Evolutionary conservation across 1,140 invertebrate species (phyloP).

Genomic region (Akabosia matsudoensis): DNA sequence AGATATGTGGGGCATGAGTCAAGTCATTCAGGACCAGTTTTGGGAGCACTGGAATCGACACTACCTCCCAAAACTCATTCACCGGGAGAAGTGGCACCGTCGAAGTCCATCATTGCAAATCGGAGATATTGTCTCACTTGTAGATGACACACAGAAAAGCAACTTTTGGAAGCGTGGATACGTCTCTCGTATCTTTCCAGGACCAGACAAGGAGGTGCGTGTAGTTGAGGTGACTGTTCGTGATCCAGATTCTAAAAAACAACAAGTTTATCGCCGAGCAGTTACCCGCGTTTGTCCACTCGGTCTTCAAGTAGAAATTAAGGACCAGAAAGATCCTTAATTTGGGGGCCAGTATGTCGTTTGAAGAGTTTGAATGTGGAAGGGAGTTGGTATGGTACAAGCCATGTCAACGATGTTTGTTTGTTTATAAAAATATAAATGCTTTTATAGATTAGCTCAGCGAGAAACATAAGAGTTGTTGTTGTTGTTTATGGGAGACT

Average conservation of each 20-base stretch:
- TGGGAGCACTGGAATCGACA: conserved; percentile 29
- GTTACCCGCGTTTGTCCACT: not conserved
- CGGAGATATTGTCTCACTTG: conserved; percentile 28
- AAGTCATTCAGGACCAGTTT: conserved; percentile 25
- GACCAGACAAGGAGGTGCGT: not conserved
- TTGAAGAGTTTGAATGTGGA: no score
- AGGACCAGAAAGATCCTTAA: no score
- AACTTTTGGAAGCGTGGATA: conserved; percentile 18
- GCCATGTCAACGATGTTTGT: no score
- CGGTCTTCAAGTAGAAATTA: not conserved
- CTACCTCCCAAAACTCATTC: conserved; percentile 21
- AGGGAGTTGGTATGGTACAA: no score
- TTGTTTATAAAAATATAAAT: no score
- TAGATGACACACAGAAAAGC: not conserved
- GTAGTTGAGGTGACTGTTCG: conserved; percentile 26
- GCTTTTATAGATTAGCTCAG: no score
- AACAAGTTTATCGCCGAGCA: conserved; percentile 2
- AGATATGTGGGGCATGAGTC: conserved; percentile 24
- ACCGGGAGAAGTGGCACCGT: conserved; percentile 24
- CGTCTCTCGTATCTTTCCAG: not conserved
- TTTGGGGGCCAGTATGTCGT: no score
- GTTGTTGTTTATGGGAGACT: no score
- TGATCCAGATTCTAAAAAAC: not conserved
- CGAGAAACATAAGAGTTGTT: no score
- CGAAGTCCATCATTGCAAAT: not conserved